A percentile compares a stretch with the other conserved stretches of the same genome.
phyloP scores from a whole-genome alignment of 2,888 invertebrate species.

The Deroplatys truncata region DNA sequence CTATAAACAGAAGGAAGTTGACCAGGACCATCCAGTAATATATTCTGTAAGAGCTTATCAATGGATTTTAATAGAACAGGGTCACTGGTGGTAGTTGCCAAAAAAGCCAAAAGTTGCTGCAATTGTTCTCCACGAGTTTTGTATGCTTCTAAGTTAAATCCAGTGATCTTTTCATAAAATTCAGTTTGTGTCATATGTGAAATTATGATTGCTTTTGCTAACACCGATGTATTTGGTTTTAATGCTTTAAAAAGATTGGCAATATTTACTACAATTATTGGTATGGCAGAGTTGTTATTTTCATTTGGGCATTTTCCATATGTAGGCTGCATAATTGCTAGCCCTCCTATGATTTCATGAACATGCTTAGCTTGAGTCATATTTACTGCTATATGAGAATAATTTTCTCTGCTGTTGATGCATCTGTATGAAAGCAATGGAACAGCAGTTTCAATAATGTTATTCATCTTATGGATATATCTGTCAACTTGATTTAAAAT shows the following conservation, averaged over 20 bases:
- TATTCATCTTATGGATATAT: background rate
- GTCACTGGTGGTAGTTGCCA: background rate
- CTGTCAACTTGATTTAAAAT: background rate
- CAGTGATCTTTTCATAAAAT: background rate
- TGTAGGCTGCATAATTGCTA: background rate
- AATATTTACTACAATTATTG: background rate
- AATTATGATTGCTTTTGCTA: background rate
- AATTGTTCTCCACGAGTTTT: constrained; percentile 8
- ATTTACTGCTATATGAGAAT: background rate
- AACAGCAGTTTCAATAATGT: background rate
- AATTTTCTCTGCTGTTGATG: background rate
- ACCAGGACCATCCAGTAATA: background rate
- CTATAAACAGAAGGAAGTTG: background rate
- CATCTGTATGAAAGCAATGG: background rate
- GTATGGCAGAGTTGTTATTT: background rate
- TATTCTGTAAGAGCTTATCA: background rate
- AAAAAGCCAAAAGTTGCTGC: background rate
- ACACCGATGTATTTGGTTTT: background rate
- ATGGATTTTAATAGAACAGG: background rate
- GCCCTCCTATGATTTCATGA: background rate
- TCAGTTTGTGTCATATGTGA: background rate
- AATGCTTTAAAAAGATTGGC: background rate
- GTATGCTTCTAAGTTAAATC: background rate
- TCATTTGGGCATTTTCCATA: background rate
- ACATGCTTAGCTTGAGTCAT: background rate